A percentile compares a stretch with the other conserved stretches of the same genome.
Conservation (phyloP, 2,113 vertebrate genomes). For the Eurypyga helias region DNA sequence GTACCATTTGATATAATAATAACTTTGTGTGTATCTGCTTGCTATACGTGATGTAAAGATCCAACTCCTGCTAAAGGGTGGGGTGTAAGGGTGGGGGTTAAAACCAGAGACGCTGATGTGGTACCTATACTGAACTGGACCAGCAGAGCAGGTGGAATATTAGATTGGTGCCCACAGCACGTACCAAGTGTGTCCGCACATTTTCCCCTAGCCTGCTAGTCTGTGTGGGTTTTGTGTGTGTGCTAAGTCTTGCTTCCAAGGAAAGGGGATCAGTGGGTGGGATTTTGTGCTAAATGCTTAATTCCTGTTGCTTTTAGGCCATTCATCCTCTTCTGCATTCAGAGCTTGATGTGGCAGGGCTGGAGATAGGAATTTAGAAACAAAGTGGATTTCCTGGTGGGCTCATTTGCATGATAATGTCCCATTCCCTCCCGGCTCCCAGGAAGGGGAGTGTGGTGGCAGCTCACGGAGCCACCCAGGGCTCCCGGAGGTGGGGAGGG, state of each 20-base stretch:
- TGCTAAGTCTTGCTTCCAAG: background rate
- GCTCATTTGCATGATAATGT: conserved; percentile 41
- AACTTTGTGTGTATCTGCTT: background rate
- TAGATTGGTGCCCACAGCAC: background rate
- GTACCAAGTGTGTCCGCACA: accelerated
- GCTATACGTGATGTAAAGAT: background rate
- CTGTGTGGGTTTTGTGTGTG: background rate
- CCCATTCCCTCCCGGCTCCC: background rate
- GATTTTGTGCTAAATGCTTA: background rate
- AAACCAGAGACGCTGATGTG: accelerated
- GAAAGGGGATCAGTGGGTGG: background rate
- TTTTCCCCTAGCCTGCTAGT: background rate
- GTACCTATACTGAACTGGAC: background rate
- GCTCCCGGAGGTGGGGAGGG: background rate
- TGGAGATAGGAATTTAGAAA: conserved; percentile 19
- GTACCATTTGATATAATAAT: background rate
- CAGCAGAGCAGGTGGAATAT: background rate
- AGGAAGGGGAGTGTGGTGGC: background rate
- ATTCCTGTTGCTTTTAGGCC: background rate
- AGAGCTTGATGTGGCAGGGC: background rate
- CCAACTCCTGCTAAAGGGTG: background rate
- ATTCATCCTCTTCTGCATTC: conserved; percentile 20
- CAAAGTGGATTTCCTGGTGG: conserved; percentile 29
- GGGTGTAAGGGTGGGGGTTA: background rate
- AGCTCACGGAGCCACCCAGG: background rate